Evolutionary conservation across 2,113 vertebrate genomes (phyloP).

Genomic region (Ursus arctos): DNA sequence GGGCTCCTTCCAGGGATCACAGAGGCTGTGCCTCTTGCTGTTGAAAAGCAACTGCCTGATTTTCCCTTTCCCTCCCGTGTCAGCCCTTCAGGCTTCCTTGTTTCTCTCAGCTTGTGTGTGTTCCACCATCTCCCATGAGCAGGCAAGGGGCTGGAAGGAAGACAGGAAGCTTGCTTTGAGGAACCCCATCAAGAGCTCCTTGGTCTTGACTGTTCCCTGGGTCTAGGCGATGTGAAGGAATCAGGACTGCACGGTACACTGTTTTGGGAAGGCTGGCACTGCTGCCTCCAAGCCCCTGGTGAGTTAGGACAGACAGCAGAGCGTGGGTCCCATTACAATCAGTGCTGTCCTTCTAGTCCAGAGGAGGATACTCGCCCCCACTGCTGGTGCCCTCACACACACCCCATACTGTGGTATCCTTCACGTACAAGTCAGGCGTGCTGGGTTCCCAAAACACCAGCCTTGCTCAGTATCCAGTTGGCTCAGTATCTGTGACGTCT

Average conservation of each 20-base stretch:
- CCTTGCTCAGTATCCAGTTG: background rate
- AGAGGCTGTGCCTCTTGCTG: background rate
- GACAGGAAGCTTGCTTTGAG: background rate
- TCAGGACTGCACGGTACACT: fast-evolving
- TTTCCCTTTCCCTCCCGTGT: background rate
- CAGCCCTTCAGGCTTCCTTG: background rate
- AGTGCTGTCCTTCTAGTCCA: background rate
- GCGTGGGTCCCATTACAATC: background rate
- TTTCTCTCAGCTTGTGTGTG: background rate
- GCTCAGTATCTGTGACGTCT: background rate
- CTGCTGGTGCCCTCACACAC: background rate
- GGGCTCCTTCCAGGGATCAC: background rate
- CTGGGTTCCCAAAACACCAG: background rate
- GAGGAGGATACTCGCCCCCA: background rate
- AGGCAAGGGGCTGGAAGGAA: background rate
- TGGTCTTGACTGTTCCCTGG: background rate
- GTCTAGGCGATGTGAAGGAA: background rate
- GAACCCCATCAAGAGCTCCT: background rate
- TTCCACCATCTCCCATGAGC: background rate
- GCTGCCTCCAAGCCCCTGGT: fast-evolving
- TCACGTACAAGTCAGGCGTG: background rate
- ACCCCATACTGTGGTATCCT: no score
- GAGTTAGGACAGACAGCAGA: background rate
- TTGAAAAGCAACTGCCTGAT: background rate
- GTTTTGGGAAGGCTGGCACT: background rate